phyloP scores from a whole-genome alignment of 2,888 invertebrate genomes.

The Diachrysia chrysitis region DNA sequence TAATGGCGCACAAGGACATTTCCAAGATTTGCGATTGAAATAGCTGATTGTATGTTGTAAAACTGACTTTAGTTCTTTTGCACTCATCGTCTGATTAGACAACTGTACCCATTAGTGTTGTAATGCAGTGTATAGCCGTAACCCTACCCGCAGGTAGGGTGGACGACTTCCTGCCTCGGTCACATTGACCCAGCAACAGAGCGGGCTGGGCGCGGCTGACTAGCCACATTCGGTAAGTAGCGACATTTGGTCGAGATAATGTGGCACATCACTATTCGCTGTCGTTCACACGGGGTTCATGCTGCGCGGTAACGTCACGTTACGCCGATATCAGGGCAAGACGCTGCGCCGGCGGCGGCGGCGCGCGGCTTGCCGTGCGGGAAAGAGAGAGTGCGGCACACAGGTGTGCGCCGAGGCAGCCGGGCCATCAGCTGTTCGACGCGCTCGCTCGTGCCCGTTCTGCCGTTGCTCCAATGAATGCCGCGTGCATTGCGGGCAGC shows the following conservation, averaged over 20 bases:
- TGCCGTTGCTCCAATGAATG: slow-evolving; percentile 65
- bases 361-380: slow-evolving; percentile 72
- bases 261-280: slow-evolving; percentile 58
- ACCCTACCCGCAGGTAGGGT: neutral
- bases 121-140: neutral
- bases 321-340: slow-evolving; percentile 75
- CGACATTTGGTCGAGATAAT: slow-evolving; percentile 57
- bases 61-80: slow-evolving; percentile 9
- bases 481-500: slow-evolving; percentile 67
- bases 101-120: slow-evolving; percentile 23
- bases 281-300: slow-evolving; percentile 65
- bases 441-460: slow-evolving; percentile 75
- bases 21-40: slow-evolving; percentile 33
- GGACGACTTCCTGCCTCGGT: slow-evolving; percentile 22
- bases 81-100: slow-evolving; percentile 17
- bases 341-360: slow-evolving; percentile 69
- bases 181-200: slow-evolving; percentile 58
- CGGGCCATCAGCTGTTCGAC: slow-evolving; percentile 84
- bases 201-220: slow-evolving; percentile 28
- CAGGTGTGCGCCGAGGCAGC: slow-evolving; percentile 83
- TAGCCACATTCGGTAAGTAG: slow-evolving; percentile 48
- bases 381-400: slow-evolving; percentile 83
- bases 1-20: slow-evolving; percentile 25
- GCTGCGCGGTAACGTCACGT: slow-evolving; percentile 70
- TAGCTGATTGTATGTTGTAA: slow-evolving; percentile 19